Conservation (phyloP, 2,888 invertebrate genomes). For the Hanleya hanleyi region DNA sequence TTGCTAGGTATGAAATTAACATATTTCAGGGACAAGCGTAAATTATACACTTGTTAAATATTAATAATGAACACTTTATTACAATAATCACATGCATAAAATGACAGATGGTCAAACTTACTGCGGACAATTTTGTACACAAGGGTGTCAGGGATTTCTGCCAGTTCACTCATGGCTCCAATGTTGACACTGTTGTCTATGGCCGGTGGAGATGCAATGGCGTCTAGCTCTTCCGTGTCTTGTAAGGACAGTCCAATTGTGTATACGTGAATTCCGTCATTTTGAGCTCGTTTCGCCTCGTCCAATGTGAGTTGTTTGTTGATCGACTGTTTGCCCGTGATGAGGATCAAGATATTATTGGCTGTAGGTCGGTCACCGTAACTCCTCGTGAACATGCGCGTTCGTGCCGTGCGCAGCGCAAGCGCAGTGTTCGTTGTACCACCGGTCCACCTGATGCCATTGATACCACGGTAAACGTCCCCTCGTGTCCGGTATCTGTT, state of each 20-base stretch:
- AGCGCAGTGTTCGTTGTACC: slow-evolving; percentile 56
- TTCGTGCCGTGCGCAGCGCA: slow-evolving; percentile 53
- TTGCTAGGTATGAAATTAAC: too few relatives aligned
- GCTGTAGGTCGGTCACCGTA: slow-evolving; percentile 57
- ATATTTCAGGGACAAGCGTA: too few relatives aligned
- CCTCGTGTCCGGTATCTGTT: slow-evolving; percentile 41
- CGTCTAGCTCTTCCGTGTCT: slow-evolving; percentile 32
- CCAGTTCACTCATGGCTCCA: slow-evolving; percentile 4
- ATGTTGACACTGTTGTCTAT: background rate
- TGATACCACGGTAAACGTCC: slow-evolving; percentile 32
- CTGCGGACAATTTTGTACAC: background rate
- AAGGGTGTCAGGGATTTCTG: background rate
- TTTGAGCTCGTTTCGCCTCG: slow-evolving; percentile 24
- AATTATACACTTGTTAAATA: too few relatives aligned
- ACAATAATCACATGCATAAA: too few relatives aligned
- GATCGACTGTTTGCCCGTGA: slow-evolving; percentile 49
- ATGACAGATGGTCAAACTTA: too few relatives aligned
- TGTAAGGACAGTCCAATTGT: slow-evolving; percentile 30
- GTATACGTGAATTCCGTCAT: slow-evolving; percentile 29
- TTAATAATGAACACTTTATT: too few relatives aligned
- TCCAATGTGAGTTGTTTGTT: background rate
- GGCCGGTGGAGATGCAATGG: slow-evolving; percentile 11
- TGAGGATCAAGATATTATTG: slow-evolving; percentile 53
- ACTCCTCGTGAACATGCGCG: slow-evolving; percentile 45
- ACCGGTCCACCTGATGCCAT: background rate